These are phyloP conservation scores for Hipposideros larvatus DNA, from an alignment of 2,797 vertebrate genomes.

Conservation along the genomic window DNA sequence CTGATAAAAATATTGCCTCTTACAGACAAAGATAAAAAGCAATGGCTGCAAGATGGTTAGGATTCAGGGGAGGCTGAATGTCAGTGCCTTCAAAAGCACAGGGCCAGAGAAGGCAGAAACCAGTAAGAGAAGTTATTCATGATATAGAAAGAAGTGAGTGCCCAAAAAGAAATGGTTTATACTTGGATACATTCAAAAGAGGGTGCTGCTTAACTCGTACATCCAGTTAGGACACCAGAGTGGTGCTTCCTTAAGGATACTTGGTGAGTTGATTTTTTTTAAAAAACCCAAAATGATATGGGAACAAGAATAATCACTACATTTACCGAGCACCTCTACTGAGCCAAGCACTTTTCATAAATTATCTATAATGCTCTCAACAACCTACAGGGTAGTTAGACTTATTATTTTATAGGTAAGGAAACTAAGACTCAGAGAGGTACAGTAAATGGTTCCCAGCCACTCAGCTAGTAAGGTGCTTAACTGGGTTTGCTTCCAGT, in stretches of 20 bases:
- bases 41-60: neutral
- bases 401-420: neutral
- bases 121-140: neutral
- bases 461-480: neutral
- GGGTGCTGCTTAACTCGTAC: neutral
- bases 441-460: neutral
- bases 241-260: neutral
- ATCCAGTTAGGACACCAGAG: neutral
- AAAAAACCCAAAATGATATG: neutral
- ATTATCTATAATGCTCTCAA: neutral
- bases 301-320: conserved; percentile 10
- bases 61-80: neutral
- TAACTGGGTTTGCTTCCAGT: neutral
- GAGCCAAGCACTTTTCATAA: neutral
- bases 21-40: conserved; percentile 25
- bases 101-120: neutral
- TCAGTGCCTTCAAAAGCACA: neutral
- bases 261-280: neutral
- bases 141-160: neutral
- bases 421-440: neutral
- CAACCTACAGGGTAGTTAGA: neutral
- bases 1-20: neutral
- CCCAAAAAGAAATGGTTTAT: neutral
- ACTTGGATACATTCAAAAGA: neutral
- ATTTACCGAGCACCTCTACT: conserved; percentile 5